Conservation (phyloP, 1,140 invertebrate genomes). For the Aphelinus certus region DNA sequence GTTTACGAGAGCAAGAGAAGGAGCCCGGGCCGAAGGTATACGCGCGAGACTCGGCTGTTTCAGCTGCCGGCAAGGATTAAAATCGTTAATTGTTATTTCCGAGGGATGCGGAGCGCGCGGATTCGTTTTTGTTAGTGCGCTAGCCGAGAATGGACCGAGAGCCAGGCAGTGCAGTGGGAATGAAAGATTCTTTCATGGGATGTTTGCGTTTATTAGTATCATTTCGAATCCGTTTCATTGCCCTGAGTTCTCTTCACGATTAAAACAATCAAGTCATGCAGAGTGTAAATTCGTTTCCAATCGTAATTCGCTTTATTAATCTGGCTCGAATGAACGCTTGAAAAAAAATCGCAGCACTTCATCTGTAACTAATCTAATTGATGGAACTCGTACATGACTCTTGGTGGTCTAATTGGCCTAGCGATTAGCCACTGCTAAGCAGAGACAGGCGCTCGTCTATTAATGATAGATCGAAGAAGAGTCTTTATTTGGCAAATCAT, state of each 20-base stretch:
- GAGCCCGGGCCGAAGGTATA: neutral
- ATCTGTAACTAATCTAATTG: too few relatives aligned
- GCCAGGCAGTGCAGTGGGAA: slow-evolving; percentile 5
- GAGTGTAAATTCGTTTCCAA: too few relatives aligned
- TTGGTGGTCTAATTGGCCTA: too few relatives aligned
- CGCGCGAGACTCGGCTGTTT: slow-evolving; percentile 39
- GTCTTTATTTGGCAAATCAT: slow-evolving; percentile 17
- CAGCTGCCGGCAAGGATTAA: slow-evolving; percentile 50
- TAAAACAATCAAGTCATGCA: neutral
- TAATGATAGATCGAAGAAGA: neutral
- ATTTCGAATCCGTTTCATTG: neutral
- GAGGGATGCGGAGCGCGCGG: slow-evolving; percentile 42
- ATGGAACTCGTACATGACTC: too few relatives aligned
- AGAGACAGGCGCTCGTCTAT: too few relatives aligned
- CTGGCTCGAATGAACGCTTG: too few relatives aligned
- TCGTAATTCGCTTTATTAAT: too few relatives aligned
- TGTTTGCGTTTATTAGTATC: slow-evolving; percentile 9
- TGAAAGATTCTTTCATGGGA: slow-evolving; percentile 19
- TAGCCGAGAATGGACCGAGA: neutral
- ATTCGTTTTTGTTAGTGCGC: slow-evolving; percentile 27
- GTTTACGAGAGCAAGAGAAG: slow-evolving; percentile 36
- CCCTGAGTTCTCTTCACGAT: too few relatives aligned
- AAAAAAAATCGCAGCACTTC: too few relatives aligned
- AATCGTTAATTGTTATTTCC: slow-evolving; percentile 59
- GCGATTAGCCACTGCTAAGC: too few relatives aligned